A percentile compares a stretch with the other conserved stretches of the same genome.
phyloP scores from a whole-genome alignment of 2,797 vertebrate genomes.

The Huso huso region DNA sequence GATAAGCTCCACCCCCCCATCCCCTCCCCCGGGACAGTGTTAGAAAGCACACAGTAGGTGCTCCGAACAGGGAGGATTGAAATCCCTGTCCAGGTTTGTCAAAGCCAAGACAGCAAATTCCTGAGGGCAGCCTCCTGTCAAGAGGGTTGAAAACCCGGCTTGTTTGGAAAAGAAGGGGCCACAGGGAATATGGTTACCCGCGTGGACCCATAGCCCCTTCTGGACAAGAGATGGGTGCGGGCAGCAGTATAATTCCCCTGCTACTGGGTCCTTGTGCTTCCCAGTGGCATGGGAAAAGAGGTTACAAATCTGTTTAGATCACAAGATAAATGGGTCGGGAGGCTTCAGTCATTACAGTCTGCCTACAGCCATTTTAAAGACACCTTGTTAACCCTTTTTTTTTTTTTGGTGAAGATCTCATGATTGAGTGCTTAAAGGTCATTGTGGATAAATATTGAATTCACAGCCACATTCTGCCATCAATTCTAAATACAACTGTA shows the following conservation, averaged over 20 bases:
- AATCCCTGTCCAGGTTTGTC: conserved; percentile 7
- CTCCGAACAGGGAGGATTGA: neutral
- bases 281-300: neutral
- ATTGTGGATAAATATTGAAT: too few relatives aligned
- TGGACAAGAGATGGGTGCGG: neutral
- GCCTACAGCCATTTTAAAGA: too few relatives aligned
- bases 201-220: neutral
- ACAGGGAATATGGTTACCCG: neutral
- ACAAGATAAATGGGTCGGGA: too few relatives aligned
- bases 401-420: neutral
- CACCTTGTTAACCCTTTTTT: neutral
- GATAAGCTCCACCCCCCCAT: neutral
- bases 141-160: neutral
- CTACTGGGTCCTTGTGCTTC: neutral
- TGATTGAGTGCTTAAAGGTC: neutral
- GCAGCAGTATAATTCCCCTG: neutral
- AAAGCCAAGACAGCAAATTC: neutral
- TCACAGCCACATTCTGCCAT: too few relatives aligned
- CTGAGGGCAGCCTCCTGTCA: neutral
- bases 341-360: too few relatives aligned
- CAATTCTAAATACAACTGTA: too few relatives aligned
- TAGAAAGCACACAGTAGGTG: neutral
- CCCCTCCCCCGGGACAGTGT: neutral
- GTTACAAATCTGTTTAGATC: too few relatives aligned
- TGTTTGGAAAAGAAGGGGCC: conserved; percentile 2